Conservation (phyloP, 2,888 invertebrate species). For the Latrodectus elegans region DNA sequence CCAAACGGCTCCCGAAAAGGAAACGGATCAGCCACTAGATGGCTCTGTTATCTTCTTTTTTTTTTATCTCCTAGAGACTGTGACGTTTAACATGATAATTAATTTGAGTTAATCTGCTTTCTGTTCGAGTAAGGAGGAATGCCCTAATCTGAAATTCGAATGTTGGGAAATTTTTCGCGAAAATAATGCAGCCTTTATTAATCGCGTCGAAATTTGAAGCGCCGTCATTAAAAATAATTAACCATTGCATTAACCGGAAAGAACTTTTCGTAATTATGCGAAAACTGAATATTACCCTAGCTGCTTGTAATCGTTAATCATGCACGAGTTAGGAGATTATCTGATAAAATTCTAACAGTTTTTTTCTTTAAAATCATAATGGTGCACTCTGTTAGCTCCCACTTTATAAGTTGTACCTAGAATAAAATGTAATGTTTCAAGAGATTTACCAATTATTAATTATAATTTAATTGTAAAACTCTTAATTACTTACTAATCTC, state of each 20-base stretch:
- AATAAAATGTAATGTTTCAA: too few relatives aligned
- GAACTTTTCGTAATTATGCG: constrained; percentile 15
- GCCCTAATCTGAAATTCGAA: constrained; percentile 13
- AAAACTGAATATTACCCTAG: background rate
- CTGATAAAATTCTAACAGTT: too few relatives aligned
- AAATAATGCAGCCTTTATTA: background rate
- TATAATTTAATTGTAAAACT: too few relatives aligned
- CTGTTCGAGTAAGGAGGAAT: background rate
- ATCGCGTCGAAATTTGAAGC: background rate
- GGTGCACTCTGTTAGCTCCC: too few relatives aligned
- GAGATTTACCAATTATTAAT: too few relatives aligned
- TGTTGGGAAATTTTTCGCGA: constrained; percentile 4
- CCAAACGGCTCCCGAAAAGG: constrained; percentile 4
- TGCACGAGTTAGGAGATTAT: background rate
- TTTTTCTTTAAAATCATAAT: too few relatives aligned
- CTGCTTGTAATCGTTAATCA: background rate
- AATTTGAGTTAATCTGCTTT: constrained; percentile 44
- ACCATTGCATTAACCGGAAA: constrained; percentile 20
- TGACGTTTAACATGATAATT: constrained; percentile 32
- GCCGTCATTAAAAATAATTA: constrained; percentile 26
- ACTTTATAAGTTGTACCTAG: too few relatives aligned
- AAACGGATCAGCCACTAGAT: constrained; percentile 15
- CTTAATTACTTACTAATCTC: too few relatives aligned
- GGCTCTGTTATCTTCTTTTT: background rate
- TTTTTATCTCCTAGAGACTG: background rate